Conservation (phyloP, 2,888 invertebrate genomes). For the Apodemia hepburni region DNA sequence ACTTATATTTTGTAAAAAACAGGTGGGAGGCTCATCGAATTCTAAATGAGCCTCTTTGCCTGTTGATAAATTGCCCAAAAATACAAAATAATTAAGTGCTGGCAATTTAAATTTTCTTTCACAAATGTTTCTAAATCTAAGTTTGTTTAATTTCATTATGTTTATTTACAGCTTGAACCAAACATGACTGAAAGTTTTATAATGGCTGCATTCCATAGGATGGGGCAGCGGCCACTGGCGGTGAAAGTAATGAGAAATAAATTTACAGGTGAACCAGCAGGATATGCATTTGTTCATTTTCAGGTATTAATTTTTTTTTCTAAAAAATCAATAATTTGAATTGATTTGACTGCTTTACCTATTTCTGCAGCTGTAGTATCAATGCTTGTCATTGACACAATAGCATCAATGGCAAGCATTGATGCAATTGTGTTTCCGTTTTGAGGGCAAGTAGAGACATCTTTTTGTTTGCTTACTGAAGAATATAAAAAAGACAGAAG, state of each 20-base stretch:
- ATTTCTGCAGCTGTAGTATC: too few species aligned
- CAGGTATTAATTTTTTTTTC: constrained; percentile 44
- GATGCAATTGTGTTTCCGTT: too few species aligned
- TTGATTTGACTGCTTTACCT: too few species aligned
- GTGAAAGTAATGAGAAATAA: constrained; percentile 97
- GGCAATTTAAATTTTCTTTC: not conserved
- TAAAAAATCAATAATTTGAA: too few species aligned
- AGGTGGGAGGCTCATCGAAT: too few species aligned
- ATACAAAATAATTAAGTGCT: not conserved
- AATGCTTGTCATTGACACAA: too few species aligned
- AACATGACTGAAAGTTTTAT: constrained; percentile 97
- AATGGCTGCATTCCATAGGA: constrained; percentile 93
- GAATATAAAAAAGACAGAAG: too few species aligned
- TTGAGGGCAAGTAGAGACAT: too few species aligned
- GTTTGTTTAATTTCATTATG: constrained; percentile 7
- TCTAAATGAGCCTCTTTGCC: too few species aligned
- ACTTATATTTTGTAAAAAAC: not conserved
- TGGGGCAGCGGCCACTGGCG: constrained; percentile 93
- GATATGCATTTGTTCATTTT: constrained; percentile 93
- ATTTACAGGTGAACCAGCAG: constrained; percentile 95
- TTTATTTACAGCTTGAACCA: constrained; percentile 85
- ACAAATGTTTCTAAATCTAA: not conserved
- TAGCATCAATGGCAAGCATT: too few species aligned
- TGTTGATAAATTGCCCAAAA: too few species aligned
- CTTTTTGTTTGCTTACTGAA: too few species aligned